A percentile compares a stretch with the other conserved stretches of the same genome.
Conservation (phyloP, 2,113 vertebrate genomes). For the Apaloderma vittatum region DNA sequence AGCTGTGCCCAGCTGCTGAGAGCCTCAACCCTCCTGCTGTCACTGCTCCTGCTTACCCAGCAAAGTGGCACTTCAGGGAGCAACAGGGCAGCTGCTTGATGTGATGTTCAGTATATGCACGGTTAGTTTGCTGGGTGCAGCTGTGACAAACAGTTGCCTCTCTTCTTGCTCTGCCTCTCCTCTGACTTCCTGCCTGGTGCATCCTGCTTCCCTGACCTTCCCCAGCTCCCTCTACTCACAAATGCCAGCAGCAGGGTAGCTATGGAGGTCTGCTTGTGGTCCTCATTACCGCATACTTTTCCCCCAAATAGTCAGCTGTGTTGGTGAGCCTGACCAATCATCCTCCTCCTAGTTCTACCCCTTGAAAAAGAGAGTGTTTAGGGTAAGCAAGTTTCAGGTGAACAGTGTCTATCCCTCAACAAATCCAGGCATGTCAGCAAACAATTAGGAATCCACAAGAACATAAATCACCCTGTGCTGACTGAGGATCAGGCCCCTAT, state of each 20-base stretch:
- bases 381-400: background rate
- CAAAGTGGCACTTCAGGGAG: background rate
- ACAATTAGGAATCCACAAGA: background rate
- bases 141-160: background rate
- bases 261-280: background rate
- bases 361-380: background rate
- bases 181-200: background rate
- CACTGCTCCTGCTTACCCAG: background rate
- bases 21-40: background rate
- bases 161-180: rapidly evolving
- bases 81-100: background rate
- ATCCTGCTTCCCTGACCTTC: background rate
- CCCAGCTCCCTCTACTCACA: rapidly evolving
- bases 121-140: background rate
- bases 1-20: background rate
- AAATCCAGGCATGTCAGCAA: background rate
- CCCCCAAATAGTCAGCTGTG: background rate
- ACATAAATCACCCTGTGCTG: background rate
- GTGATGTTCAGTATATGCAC: background rate
- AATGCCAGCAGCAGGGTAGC: rapidly evolving
- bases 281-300: background rate
- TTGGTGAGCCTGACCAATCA: background rate
- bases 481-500: background rate
- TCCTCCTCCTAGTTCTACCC: background rate
- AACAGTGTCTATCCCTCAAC: background rate